phyloP scores from a whole-genome alignment of 2,113 vertebrate species.

The Chaetodon auriga region DNA sequence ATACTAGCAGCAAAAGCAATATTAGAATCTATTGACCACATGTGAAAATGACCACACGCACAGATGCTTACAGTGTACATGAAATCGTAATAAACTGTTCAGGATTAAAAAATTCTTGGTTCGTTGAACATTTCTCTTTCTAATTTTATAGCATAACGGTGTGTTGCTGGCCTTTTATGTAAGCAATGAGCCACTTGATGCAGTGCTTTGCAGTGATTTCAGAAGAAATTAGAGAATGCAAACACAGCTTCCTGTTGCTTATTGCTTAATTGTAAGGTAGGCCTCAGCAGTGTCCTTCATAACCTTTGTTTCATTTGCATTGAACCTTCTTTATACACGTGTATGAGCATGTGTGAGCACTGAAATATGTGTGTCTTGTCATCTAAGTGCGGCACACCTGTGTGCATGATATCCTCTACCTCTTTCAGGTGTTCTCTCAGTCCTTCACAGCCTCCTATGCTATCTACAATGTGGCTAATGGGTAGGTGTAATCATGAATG shows the following conservation, averaged over 20 bases:
- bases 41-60: neutral
- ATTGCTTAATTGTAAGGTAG: neutral
- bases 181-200: conserved; percentile 1
- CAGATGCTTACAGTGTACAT: neutral
- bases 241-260: conserved; percentile 34
- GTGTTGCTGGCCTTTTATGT: conserved; percentile 18
- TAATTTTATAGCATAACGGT: neutral
- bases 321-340: conserved; percentile 31
- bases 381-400: conserved; percentile 64
- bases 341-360: conserved; percentile 56
- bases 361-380: conserved; percentile 52
- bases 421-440: conserved; percentile 87
- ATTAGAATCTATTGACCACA: neutral
- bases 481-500: conserved; percentile 85
- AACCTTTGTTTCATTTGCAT: conserved; percentile 39
- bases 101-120: neutral
- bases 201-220: conserved; percentile 11
- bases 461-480: conserved; percentile 86
- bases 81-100: neutral
- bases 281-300: conserved; percentile 7
- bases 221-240: neutral
- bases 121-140: conserved; percentile 5
- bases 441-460: conserved; percentile 88
- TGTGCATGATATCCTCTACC: conserved; percentile 83
- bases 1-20: conserved; percentile 9